Percentiles rank a stretch among this genome's conserved stretches.
phyloP scores from a whole-genome alignment of 2,888 invertebrate species.

The Drosophila subsilvestris region DNA sequence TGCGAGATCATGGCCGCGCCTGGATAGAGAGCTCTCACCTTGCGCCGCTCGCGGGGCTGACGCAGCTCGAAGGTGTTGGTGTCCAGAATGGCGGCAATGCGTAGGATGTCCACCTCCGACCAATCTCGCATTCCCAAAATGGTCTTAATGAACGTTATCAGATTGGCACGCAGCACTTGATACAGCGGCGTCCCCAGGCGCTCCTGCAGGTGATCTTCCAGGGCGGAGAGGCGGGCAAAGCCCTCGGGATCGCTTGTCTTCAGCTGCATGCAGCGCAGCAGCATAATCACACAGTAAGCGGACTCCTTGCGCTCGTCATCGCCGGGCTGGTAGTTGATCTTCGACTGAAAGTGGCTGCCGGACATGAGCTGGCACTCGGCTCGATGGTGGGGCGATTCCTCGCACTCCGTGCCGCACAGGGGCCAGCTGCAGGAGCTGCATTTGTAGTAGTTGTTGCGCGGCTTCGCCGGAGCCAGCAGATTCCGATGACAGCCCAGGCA shows the following conservation, averaged over 20 bases:
- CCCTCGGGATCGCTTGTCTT: slow-evolving; percentile 85
- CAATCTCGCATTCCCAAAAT: slow-evolving; percentile 85
- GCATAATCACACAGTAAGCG: slow-evolving; percentile 88
- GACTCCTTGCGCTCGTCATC: slow-evolving; percentile 85
- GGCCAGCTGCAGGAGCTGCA: slow-evolving; percentile 89
- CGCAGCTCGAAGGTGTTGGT: slow-evolving; percentile 90
- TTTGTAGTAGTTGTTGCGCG: slow-evolving; percentile 85
- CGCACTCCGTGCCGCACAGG: slow-evolving; percentile 87
- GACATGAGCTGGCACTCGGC: slow-evolving; percentile 88
- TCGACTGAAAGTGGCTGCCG: slow-evolving; percentile 86
- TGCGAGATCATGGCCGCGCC: slow-evolving; percentile 89
- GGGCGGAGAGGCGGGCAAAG: slow-evolving; percentile 68
- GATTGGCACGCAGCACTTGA: slow-evolving; percentile 86
- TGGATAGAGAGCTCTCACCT: slow-evolving; percentile 87
- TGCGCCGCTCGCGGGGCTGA: slow-evolving; percentile 83
- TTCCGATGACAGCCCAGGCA: slow-evolving; percentile 88
- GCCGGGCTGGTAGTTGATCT: slow-evolving; percentile 83
- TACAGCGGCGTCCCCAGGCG: slow-evolving; percentile 87
- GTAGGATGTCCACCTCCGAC: slow-evolving; percentile 86
- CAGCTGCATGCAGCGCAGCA: slow-evolving; percentile 88
- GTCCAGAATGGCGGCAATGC: slow-evolving; percentile 88
- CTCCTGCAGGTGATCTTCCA: slow-evolving; percentile 86
- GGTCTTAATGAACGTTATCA: slow-evolving; percentile 87
- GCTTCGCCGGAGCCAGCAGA: slow-evolving; percentile 73
- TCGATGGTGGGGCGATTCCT: slow-evolving; percentile 85